Base-by-base conservation (phyloP, 2,888 invertebrate genomes). In the Dusona sp. region DNA sequence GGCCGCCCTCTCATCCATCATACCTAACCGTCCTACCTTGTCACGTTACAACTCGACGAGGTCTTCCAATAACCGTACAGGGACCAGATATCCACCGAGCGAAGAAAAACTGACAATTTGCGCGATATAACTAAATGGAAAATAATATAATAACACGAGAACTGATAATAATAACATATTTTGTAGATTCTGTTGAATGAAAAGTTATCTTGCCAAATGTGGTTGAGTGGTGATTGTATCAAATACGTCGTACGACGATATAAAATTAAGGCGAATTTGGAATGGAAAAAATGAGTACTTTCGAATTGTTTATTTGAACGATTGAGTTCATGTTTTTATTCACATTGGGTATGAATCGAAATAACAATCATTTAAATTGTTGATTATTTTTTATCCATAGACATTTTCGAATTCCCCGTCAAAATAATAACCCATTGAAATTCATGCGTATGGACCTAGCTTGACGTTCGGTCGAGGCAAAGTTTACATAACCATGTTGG, bases 1-100 rank as follows among this genome's bases (percentile, higher is more conserved):
- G 92, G 92, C 94, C 94, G 93, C 93, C 92, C 92, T 90, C 93
- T 94, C 93, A 94, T 94, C 94, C 93, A 94, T 94, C 94, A 94
- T 93, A 88, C 90, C 91, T 90, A 79, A 80, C 90, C 91, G 90
- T 90, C 90, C 89, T 92, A 90, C 90, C 91, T 89, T 92, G 93
- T 93, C 93, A 91, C 90, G 90, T 92, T 90, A 87, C 89, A 89
- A 88, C 82, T 84, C 84, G 84, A 42, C 83, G 86, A 82, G 61
- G 61, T 80, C 72, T 87, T 80, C 79, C 70, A 75, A 87, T 88
- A 87, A 82, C 84, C 87, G 72, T 73, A 45, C 65, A 73, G 73
- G 81, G 57, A 79, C 42, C 3, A 70, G 64, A 73, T 72, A 45
- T 51, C 16, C 19, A 77, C 16, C 33, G n/a, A 75, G 29, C 9